Base-by-base conservation (phyloP, 1,140 invertebrate genomes). In the Calycopis cecrops region DNA sequence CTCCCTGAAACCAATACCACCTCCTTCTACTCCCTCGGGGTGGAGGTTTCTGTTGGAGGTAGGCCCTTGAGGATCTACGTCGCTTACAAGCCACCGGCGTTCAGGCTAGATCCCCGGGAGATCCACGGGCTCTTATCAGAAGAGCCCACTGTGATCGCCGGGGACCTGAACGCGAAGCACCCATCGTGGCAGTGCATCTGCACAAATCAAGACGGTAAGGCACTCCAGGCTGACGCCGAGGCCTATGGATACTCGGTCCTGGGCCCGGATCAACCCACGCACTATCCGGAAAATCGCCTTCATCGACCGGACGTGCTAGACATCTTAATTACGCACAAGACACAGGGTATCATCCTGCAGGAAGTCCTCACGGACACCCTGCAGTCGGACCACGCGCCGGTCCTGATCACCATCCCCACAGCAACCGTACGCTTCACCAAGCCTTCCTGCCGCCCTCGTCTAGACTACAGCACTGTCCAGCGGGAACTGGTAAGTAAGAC, bases 131-230 rank as follows among this genome's bases (percentile, higher is more conserved):
- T 48, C 44, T 16, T 40, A 40, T 40, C 38, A 37, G 11, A 37
- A 37, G 35, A 37, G 35, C n/a, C 35, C 35, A 37, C 35, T 18
- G 40, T 44, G 12, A 21, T 48, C 21, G 47, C 47, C 21, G 47
- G 47, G 11, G 47, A 48, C 11, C 47, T 48, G 1, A 48, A 48
- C 47, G 8, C 16, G 0, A 48, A 48, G n/a, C 47, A 48, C 8
- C 9, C 47, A 6, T 48, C 47, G 18, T 9, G 47, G 8, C 4
- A 6, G 1, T 18, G 3, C 0, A 48, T 9, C 3, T 6, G 1
- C 3, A n/a, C n/a, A n/a, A n/a, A n/a, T n/a, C n/a, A n/a, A n/a
- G n/a, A n/a, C n/a, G n/a, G n/a, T n/a, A n/a, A n/a, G n/a, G n/a
- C n/a, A n/a, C 47, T 48, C 18, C 10, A 28, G 4, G 18, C 17